Percentiles rank a stretch among this genome's conserved stretches.
These are phyloP conservation scores for Allobates femoralis DNA, from an alignment of 2,797 vertebrate genomes.

Conservation along the genomic window DNA sequence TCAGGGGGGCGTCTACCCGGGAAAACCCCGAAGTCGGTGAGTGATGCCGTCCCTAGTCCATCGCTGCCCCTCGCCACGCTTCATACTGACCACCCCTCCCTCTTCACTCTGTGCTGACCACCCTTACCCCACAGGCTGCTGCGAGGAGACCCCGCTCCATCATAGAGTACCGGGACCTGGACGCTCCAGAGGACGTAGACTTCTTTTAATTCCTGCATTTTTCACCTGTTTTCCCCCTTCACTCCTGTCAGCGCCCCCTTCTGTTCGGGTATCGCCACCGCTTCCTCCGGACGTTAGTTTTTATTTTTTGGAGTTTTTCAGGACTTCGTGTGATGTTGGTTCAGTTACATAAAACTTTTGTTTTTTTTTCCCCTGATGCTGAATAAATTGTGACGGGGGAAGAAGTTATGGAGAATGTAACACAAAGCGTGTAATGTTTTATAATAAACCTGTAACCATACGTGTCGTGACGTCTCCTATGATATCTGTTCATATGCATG, in stretches of 20 bases:
- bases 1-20: constrained; percentile 86
- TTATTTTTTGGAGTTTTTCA: constrained; percentile 30
- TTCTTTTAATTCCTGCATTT: constrained; percentile 81
- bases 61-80: background rate
- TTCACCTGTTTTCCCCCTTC: background rate
- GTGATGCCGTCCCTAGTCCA: background rate
- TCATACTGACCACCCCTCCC: background rate
- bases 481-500: too few relatives aligned
- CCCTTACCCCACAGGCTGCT: constrained; percentile 80
- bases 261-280: background rate
- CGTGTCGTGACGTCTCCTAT: too few relatives aligned
- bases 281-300: background rate
- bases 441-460: too few relatives aligned
- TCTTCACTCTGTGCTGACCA: background rate
- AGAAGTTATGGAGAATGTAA: too few relatives aligned
- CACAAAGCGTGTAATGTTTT: too few relatives aligned
- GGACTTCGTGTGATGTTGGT: background rate
- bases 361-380: too few relatives aligned
- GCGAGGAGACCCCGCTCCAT: constrained; percentile 90
- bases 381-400: too few relatives aligned
- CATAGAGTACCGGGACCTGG: constrained; percentile 91
- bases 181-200: constrained; percentile 91
- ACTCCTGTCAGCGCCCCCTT: background rate
- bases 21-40: constrained; percentile 88
- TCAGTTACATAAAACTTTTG: constrained; percentile 5